Percentiles rank a stretch among this genome's conserved stretches.
These are phyloP conservation scores for Morone saxatilis DNA, from an alignment of 2,113 vertebrate species.

Conservation along the genomic window DNA sequence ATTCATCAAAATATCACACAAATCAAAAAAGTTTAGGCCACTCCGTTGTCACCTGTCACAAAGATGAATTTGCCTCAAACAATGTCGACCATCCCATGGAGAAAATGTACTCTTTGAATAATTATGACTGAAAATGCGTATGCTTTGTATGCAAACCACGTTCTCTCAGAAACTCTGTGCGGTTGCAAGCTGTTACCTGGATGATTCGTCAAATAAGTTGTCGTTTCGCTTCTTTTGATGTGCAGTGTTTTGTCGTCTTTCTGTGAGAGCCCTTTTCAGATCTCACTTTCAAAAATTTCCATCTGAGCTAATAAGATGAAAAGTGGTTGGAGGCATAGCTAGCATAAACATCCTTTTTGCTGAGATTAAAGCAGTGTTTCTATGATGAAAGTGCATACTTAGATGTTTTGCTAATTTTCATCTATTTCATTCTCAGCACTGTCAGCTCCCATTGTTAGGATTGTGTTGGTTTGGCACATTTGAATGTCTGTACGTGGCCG, in stretches of 20 bases:
- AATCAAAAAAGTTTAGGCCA: slow-evolving; percentile 36
- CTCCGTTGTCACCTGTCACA: slow-evolving; percentile 33
- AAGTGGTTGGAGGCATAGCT: slow-evolving; percentile 65
- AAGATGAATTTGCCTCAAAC: slow-evolving; percentile 44
- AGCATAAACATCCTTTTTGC: slow-evolving; percentile 66
- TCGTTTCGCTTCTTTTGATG: slow-evolving; percentile 73
- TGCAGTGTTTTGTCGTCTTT: slow-evolving; percentile 43
- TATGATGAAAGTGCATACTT: slow-evolving; percentile 68
- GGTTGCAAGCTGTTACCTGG: slow-evolving; percentile 49
- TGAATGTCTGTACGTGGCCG: slow-evolving; percentile 28
- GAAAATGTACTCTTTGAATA: slow-evolving; percentile 10
- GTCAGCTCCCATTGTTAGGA: slow-evolving; percentile 57
- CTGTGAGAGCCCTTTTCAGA: slow-evolving; percentile 34
- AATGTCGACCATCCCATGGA: slow-evolving; percentile 3
- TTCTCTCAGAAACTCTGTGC: slow-evolving; percentile 2
- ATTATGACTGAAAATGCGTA: slow-evolving; percentile 27
- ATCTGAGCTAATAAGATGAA: slow-evolving; percentile 70
- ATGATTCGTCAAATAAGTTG: slow-evolving; percentile 65
- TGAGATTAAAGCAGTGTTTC: slow-evolving; percentile 76
- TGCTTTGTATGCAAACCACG: slow-evolving; percentile 48
- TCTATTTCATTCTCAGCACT: slow-evolving; percentile 52
- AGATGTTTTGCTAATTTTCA: slow-evolving; percentile 72
- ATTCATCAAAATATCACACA: slow-evolving; percentile 50
- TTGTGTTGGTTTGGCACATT: slow-evolving; percentile 53
- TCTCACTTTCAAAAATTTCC: slow-evolving; percentile 49